phyloP scores from a whole-genome alignment of 2,113 vertebrate genomes.

The Artemisiospiza belli region DNA sequence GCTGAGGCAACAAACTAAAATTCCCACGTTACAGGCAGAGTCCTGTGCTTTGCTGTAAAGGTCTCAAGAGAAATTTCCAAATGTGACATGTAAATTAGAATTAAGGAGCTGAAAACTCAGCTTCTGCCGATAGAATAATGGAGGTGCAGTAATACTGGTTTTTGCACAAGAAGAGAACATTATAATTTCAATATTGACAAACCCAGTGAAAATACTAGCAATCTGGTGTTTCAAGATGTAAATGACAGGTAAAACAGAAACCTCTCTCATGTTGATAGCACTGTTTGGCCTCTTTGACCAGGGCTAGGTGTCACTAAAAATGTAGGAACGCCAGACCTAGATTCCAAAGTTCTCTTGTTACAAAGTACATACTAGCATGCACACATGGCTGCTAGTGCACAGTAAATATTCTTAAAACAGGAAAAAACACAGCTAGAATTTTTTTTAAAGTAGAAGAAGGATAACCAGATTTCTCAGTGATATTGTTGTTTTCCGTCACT shows the following conservation, averaged over 20 bases:
- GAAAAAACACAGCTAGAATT: background rate
- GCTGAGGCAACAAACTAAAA: background rate
- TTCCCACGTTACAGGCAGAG: background rate
- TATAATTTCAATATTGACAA: background rate
- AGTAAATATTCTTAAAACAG: background rate
- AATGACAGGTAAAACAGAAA: background rate
- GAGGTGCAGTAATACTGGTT: background rate
- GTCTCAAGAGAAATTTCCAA: background rate
- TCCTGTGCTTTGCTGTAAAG: background rate
- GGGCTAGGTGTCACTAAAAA: background rate
- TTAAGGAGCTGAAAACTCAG: background rate
- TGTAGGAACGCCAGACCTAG: background rate
- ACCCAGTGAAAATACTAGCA: background rate
- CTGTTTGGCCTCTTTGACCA: background rate
- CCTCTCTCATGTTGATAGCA: background rate
- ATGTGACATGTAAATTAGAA: background rate
- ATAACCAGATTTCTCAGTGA: background rate
- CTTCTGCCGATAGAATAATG: background rate
- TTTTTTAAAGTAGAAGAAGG: background rate
- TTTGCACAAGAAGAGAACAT: background rate
- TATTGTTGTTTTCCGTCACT: background rate
- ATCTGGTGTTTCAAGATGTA: background rate
- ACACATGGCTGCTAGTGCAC: background rate
- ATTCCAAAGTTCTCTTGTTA: background rate
- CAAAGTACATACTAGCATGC: background rate